phyloP scores from a whole-genome alignment of 2,797 vertebrate genomes.

The Adelosebastes latens region DNA sequence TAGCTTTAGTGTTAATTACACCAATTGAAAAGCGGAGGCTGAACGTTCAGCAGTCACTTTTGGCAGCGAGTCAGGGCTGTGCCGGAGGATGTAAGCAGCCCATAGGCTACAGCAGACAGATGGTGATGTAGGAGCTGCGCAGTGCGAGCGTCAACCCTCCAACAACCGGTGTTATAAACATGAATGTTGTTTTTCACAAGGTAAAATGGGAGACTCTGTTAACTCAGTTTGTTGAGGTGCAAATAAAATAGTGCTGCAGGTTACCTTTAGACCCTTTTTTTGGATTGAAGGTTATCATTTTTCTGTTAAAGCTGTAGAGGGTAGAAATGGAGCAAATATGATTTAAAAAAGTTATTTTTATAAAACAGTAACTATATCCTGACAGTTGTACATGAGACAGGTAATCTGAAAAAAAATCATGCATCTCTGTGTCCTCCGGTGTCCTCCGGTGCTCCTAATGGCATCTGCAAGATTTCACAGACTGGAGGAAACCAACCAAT shows the following conservation, averaged over 20 bases:
- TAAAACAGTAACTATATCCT: too few relatives aligned
- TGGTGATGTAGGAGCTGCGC: conserved; percentile 16
- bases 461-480: too few relatives aligned
- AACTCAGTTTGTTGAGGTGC: conserved; percentile 10
- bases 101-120: conserved; percentile 27
- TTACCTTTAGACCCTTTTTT: not conserved
- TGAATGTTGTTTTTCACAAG: not conserved
- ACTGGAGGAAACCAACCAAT: too few relatives aligned
- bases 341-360: too few relatives aligned
- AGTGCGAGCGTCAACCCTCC: not conserved
- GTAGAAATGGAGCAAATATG: too few relatives aligned
- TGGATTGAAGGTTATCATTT: not conserved
- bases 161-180: conserved; percentile 6
- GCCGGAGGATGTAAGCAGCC: conserved; percentile 15
- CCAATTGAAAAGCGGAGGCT: conserved; percentile 20
- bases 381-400: too few relatives aligned
- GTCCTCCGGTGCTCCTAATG: too few relatives aligned
- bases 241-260: conserved; percentile 24
- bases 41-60: conserved; percentile 34
- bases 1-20: conserved; percentile 62
- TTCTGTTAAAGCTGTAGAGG: not conserved
- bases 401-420: too few relatives aligned
- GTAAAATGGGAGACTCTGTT: conserved; percentile 1
- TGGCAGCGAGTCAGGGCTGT: conserved; percentile 13
- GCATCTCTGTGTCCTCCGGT: too few relatives aligned